Base-by-base conservation (phyloP, 2,888 invertebrate species). In the Drosophila leonis region DNA sequence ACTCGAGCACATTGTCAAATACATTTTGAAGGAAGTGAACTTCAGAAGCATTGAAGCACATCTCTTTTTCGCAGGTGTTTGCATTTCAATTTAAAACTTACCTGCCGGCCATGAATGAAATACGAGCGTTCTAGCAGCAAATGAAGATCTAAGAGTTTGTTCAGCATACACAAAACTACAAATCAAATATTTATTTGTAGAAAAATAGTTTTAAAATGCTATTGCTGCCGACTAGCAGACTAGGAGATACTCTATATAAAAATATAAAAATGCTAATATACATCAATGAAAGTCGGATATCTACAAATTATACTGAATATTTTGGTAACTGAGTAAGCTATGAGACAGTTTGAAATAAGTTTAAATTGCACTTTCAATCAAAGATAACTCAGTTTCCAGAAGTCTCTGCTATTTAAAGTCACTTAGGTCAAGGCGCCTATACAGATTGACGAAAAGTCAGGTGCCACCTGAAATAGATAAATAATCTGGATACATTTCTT, bases 1-100 rank as follows among this genome's bases (percentile, higher is more conserved):
- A 81, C 75, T 88, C 71, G 55, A 62, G 73, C 60, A 76, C 83
- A 84, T 74, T 82, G 85, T 80, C 74, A 88, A 80, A 85, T 78
- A 82, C 77, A 72, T 75, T 73, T 80, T 71, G 81, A 76, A 76
- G 72, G 64, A 62, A 70, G 67, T 70, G 62, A 76, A 72, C 78
- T 75, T 80, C 66, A 79, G 72, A 75, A 57, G 67, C 72, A 72
- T 54, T 72, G 61, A 59, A 44, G 71, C 60, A 70, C 49, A 70
- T 37, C 35, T 65, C 52, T 62, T 59, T 57, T 52, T 59, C 39
- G 44, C 67, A 69, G 69, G 61, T 81, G 68, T 65, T 83, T 78
- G 65, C 62, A 60, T 69, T 60, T 44, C 41, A 54, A 70, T 56
- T 42, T 55, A 20, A 29, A 27, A 62, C 33, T 68, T 75, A 51